Conservation (phyloP, 2,797 vertebrate species). For the Petrocephalus schoutedeni region DNA sequence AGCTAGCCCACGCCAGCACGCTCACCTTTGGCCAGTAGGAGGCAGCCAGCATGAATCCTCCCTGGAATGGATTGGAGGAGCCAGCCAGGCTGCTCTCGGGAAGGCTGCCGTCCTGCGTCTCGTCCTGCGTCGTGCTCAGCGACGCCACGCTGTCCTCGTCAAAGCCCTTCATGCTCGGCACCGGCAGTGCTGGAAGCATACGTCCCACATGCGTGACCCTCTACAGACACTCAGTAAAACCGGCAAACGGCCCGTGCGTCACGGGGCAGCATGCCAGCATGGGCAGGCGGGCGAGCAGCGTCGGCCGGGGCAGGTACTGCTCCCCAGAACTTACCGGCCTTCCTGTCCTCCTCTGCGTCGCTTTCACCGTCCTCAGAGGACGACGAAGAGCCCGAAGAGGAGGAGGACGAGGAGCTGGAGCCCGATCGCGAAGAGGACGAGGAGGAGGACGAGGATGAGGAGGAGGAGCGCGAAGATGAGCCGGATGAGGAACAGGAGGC, state of each 20-base stretch:
- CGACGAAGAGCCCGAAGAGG: slow-evolving; percentile 81
- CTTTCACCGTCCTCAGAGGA: slow-evolving; percentile 86
- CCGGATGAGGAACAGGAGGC: slow-evolving; percentile 85
- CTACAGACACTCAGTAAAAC: slow-evolving; percentile 60
- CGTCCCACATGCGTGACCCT: slow-evolving; percentile 51
- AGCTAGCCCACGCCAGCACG: not conserved
- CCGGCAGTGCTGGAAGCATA: slow-evolving; percentile 61
- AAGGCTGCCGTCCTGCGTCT: slow-evolving; percentile 82
- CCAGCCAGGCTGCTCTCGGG: slow-evolving; percentile 84
- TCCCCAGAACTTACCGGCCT: slow-evolving; percentile 70
- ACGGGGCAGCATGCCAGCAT: not conserved
- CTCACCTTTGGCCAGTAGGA: slow-evolving; percentile 97
- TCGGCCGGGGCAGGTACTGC: too few relatives aligned
- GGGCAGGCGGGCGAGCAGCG: too few relatives aligned
- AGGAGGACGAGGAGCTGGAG: slow-evolving; percentile 85
- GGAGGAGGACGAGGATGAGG: slow-evolving; percentile 74
- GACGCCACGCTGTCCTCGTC: slow-evolving; percentile 95
- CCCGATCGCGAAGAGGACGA: slow-evolving; percentile 84
- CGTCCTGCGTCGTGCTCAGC: slow-evolving; percentile 82
- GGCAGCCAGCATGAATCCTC: slow-evolving; percentile 89
- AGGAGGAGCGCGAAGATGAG: slow-evolving; percentile 84
- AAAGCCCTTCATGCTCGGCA: slow-evolving; percentile 77
- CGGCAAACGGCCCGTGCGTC: not conserved
- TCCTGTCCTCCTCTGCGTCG: slow-evolving; percentile 79
- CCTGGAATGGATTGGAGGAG: slow-evolving; percentile 74